Evolutionary conservation across 2,888 invertebrate genomes (phyloP), one percentile per base, ranked within the genome.

Genomic region (Drosophila mimica): DNA sequence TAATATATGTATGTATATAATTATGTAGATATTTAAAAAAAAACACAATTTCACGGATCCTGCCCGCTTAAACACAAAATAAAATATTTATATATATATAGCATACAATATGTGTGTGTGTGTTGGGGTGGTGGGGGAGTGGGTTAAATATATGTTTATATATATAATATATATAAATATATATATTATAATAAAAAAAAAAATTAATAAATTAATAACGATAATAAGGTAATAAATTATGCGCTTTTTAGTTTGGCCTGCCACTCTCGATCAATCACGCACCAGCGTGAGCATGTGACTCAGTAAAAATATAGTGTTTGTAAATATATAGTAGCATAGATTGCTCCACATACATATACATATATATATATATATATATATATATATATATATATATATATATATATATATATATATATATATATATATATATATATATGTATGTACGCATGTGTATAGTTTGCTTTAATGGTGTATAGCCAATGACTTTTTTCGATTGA

Each of bases 41-140:
- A 74, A 85, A 74, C 72, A 79, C 70, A 76, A 82, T 76, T 63
- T 70, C 73, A 78, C 88, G 92, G 92, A 91, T 91, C 92, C 91
- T 91, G 92, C 92, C 92, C 91, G 92, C 81, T 88, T 78, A 82
- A 91, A 91, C 91, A 91, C 88, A 90, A 88, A 84, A 84, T 86
- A 87, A 84, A 83, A 80, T 70, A 70, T 73, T 52, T 63, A 46
- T 76, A 54, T 52, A 54, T 34, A 53, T 67, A 51, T 65, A 60
- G 61, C 63, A 76, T 75, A 65, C 70, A 70, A 30, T 70, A 36
- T 72, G 48, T 76, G 25, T 64, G 57, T 25, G 25, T 15, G 20
- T 25, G 25, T 15, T 7, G 46, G 20, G 13, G 13, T 13, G 11
- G 20, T 13, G 43, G 11, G 13, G n/a, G 31, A 51, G 15, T 70